Conservation (phyloP, 1,140 invertebrate species). For the Drosophila bipectinata region DNA sequence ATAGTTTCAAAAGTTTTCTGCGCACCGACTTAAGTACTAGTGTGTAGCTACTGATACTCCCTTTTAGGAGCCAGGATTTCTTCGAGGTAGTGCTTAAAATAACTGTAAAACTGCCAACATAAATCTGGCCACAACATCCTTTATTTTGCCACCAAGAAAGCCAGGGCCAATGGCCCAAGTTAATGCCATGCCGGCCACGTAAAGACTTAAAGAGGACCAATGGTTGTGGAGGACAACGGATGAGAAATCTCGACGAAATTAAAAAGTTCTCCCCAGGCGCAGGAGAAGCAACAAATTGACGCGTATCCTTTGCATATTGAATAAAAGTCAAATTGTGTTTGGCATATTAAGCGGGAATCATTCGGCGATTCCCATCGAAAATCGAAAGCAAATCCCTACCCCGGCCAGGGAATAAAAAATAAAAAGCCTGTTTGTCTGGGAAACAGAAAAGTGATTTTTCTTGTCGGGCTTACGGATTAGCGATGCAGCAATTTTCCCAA, state of each 20-base stretch:
- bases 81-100: conserved; percentile 69
- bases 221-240: neutral
- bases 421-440: conserved; percentile 8
- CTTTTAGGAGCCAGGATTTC: conserved; percentile 6
- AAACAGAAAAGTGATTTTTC: conserved; percentile 76
- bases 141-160: conserved; percentile 57
- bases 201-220: conserved; percentile 27
- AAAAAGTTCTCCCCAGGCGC: conserved; percentile 56
- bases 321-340: conserved; percentile 81
- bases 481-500: conserved; percentile 58
- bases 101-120: conserved; percentile 82
- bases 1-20: conserved; percentile 80
- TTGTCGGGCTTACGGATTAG: conserved; percentile 76
- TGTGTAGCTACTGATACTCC: conserved; percentile 42
- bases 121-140: conserved; percentile 81
- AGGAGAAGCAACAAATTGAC: conserved; percentile 65
- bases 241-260: conserved; percentile 38
- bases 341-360: conserved; percentile 73
- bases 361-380: conserved; percentile 33
- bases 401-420: neutral
- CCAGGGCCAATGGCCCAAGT: conserved; percentile 41
- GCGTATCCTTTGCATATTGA: conserved; percentile 78
- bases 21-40: conserved; percentile 72
- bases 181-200: conserved; percentile 62
- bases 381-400: conserved; percentile 68